Conservation (phyloP, 2,888 invertebrate species). For the Acrobeloides nanus region DNA sequence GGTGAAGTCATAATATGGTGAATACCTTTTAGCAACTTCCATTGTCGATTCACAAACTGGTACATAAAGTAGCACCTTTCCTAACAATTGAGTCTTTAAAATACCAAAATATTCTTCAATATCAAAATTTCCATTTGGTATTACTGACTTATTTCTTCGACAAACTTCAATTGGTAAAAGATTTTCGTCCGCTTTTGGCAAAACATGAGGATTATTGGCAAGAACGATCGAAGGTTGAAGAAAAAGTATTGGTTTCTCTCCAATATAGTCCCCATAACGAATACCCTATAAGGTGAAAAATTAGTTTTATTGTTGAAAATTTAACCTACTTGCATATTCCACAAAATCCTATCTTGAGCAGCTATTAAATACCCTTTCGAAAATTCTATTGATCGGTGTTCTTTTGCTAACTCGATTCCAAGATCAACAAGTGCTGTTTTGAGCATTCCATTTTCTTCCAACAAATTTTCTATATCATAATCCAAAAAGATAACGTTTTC, state of each 20-base stretch:
- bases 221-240: constrained; percentile 25
- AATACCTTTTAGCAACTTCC: constrained; percentile 41
- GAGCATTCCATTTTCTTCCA: constrained; percentile 26
- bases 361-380: too few relatives aligned
- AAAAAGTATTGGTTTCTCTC: constrained; percentile 30
- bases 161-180: constrained; percentile 40
- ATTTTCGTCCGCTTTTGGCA: constrained; percentile 25
- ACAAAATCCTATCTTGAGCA: too few relatives aligned
- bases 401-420: constrained; percentile 29
- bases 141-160: constrained; percentile 18
- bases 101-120: constrained; percentile 31
- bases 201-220: constrained; percentile 19
- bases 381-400: too few relatives aligned
- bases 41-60: constrained; percentile 50
- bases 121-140: constrained; percentile 33
- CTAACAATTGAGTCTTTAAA: constrained; percentile 33
- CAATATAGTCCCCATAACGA: constrained; percentile 34
- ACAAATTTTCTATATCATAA: too few relatives aligned
- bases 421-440: constrained; percentile 22
- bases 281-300: constrained; percentile 22
- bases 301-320: constrained; percentile 22
- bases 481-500: too few relatives aligned
- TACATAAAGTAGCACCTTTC: constrained; percentile 37
- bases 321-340: too few relatives aligned
- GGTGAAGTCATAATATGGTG: too few relatives aligned